Conservation (phyloP, 2,113 vertebrate species). For the Pagrus major region DNA sequence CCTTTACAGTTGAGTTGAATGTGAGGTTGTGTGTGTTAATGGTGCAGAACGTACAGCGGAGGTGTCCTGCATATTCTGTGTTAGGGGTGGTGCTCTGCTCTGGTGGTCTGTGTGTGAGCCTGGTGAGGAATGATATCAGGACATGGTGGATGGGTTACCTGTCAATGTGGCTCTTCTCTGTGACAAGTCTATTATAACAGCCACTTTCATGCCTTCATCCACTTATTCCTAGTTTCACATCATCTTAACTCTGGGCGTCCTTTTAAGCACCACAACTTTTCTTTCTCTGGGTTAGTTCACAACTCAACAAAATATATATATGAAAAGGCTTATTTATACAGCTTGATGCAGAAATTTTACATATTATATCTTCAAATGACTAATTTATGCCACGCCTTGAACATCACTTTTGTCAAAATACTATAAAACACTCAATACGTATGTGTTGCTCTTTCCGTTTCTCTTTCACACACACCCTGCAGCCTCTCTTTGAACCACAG, state of each 20-base stretch:
- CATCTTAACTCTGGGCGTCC: not conserved
- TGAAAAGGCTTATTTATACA: too few relatives aligned
- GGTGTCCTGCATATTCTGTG: constrained; percentile 6
- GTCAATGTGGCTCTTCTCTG: constrained; percentile 41
- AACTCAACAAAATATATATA: too few relatives aligned
- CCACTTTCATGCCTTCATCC: not conserved
- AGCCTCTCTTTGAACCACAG: constrained; percentile 43
- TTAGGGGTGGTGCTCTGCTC: constrained; percentile 29
- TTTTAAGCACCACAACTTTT: not conserved
- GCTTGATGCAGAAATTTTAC: too few relatives aligned
- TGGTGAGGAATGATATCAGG: constrained; percentile 44
- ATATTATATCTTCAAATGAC: too few relatives aligned
- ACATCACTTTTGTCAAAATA: not conserved
- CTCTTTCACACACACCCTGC: constrained; percentile 16
- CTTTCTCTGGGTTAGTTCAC: too few relatives aligned
- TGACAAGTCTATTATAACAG: not conserved
- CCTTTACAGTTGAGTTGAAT: constrained; percentile 65
- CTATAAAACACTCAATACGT: not conserved
- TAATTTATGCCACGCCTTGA: not conserved
- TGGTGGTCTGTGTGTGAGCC: constrained; percentile 63
- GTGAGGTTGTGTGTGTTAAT: constrained; percentile 65
- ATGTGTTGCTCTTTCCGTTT: constrained; percentile 20
- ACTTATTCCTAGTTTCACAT: not conserved
- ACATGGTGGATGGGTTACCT: constrained; percentile 38
- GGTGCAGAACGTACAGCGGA: constrained; percentile 70